These are phyloP conservation scores for Axis porcinus DNA, from an alignment of 2,113 vertebrate genomes.

Conservation along the genomic window DNA sequence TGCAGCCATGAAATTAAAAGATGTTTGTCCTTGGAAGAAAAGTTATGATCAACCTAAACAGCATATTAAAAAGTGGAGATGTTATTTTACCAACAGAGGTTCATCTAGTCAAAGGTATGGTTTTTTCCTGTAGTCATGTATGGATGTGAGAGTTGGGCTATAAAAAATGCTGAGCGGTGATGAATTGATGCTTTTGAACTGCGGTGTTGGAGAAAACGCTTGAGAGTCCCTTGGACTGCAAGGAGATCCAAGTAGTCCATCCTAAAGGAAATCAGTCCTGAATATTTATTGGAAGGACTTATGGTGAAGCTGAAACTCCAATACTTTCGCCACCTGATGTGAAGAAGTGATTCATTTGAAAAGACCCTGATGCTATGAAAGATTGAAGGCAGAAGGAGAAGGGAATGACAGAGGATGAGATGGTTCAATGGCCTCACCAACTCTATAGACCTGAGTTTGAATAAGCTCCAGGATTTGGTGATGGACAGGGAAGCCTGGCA, in stretches of 20 bases:
- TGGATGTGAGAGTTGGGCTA: background rate
- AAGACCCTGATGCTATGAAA: background rate
- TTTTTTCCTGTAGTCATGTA: background rate
- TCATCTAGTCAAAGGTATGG: background rate
- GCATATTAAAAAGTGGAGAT: background rate
- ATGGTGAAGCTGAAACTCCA: background rate
- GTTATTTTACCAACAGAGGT: background rate
- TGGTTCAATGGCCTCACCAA: fast-evolving
- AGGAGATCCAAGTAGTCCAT: background rate
- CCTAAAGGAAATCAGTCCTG: background rate
- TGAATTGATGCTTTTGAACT: background rate
- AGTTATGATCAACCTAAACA: background rate
- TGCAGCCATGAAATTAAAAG: background rate
- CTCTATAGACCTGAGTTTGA: background rate
- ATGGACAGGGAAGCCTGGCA: background rate
- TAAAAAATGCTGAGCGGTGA: background rate
- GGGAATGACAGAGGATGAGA: background rate
- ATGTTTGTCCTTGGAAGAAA: background rate
- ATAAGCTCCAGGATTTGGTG: background rate
- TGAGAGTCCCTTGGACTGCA: background rate
- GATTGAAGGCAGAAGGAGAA: background rate
- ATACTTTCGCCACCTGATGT: background rate
- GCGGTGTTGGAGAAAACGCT: background rate
- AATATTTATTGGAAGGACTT: background rate
- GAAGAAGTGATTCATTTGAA: background rate